A percentile compares a stretch with the other conserved stretches of the same genome.
phyloP scores from a whole-genome alignment of 2,113 vertebrate genomes.

The Percina caprodes region DNA sequence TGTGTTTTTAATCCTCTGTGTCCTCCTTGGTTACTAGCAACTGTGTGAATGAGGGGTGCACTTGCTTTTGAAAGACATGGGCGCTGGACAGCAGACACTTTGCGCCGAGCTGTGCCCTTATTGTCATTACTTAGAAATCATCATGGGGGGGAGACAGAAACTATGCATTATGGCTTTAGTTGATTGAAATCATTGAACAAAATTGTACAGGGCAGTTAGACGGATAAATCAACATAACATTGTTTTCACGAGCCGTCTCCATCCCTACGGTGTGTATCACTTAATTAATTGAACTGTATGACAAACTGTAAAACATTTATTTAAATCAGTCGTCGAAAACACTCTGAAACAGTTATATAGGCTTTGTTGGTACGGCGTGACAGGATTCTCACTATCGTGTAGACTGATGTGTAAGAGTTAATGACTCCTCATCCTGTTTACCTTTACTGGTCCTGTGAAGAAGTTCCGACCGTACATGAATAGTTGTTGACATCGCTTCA shows the following conservation, averaged over 20 bases:
- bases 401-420: neutral
- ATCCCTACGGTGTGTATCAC: neutral
- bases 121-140: no score
- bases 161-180: no score
- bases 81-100: no score
- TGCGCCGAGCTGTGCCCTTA: no score
- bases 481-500: no score
- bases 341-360: neutral
- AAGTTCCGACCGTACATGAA: neutral
- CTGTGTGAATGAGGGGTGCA: no score
- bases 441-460: no score
- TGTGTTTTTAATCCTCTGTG: no score
- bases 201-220: neutral
- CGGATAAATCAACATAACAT: neutral
- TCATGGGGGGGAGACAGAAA: no score
- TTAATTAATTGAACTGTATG: neutral
- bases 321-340: neutral
- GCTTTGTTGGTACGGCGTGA: neutral
- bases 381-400: neutral
- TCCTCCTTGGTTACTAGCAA: no score
- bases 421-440: neutral
- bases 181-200: no score
- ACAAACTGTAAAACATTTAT: neutral
- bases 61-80: no score
- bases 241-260: neutral